phyloP scores from a whole-genome alignment of 2,888 invertebrate species.

The Stegana nigrithorax region DNA sequence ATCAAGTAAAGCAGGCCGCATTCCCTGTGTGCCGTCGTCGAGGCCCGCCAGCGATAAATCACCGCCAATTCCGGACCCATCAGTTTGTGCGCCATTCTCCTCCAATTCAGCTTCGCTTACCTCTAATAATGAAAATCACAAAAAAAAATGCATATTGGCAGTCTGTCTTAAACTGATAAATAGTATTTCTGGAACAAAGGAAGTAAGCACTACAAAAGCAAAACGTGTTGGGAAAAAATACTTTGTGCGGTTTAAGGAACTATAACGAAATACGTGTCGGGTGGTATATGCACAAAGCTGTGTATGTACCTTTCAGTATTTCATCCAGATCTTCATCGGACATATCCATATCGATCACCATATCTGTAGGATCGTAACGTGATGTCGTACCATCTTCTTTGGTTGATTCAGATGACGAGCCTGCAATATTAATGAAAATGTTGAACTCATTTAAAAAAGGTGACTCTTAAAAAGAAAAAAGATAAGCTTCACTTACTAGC shows the following conservation, averaged over 20 bases:
- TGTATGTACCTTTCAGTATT: constrained; percentile 59
- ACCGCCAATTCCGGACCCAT: constrained; percentile 36
- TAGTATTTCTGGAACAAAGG: constrained; percentile 6
- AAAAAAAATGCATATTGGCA: constrained; percentile 19
- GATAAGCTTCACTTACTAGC: constrained; percentile 49
- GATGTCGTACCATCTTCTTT: constrained; percentile 54
- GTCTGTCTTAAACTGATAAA: neutral
- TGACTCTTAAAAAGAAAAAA: neutral
- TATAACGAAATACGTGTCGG: neutral
- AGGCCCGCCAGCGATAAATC: constrained; percentile 17
- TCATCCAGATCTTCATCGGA: constrained; percentile 80
- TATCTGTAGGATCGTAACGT: constrained; percentile 72
- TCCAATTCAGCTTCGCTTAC: constrained; percentile 29
- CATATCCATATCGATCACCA: constrained; percentile 87
- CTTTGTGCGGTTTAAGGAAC: no score
- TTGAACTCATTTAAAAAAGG: constrained; percentile 3
- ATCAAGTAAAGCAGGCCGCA: constrained; percentile 58
- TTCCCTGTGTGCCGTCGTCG: constrained; percentile 22
- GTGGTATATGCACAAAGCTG: neutral
- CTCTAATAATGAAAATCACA: constrained; percentile 36
- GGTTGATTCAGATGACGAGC: constrained; percentile 58
- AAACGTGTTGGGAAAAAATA: no score
- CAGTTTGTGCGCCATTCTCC: constrained; percentile 24
- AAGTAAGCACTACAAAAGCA: neutral
- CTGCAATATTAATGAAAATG: no score